Conservation (phyloP, 2,113 vertebrate species). For the Aptenodytes patagonicus region DNA sequence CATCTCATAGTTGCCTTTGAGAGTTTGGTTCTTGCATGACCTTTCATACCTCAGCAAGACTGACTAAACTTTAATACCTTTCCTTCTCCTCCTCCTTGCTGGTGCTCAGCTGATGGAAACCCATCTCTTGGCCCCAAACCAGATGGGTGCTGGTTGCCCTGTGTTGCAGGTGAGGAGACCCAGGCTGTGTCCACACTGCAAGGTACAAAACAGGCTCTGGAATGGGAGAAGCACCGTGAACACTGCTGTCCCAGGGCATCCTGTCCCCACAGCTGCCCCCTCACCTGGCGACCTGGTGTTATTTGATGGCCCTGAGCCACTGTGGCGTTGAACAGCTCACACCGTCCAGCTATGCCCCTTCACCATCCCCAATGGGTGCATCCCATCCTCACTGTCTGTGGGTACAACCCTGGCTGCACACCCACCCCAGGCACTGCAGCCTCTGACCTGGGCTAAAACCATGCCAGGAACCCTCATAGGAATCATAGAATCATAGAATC, state of each 20-base stretch:
- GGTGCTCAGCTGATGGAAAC: background rate
- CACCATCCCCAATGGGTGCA: rapidly evolving
- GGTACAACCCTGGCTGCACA: background rate
- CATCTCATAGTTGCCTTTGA: no score
- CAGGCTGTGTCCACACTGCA: background rate
- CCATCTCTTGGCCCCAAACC: background rate
- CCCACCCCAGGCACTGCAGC: background rate
- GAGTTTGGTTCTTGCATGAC: background rate
- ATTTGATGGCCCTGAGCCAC: background rate
- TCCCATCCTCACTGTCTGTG: background rate
- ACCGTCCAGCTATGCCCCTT: background rate
- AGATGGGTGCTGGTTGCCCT: background rate
- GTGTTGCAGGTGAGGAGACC: background rate
- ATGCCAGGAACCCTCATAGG: background rate
- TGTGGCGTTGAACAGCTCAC: background rate
- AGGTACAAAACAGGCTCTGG: background rate
- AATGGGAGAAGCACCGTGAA: background rate
- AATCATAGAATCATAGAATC: no score
- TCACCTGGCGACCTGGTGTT: background rate
- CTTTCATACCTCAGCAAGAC: background rate
- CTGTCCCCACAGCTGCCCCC: background rate
- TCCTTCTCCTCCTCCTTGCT: background rate
- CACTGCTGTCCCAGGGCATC: background rate
- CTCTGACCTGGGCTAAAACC: background rate
- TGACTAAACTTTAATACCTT: background rate